These are phyloP conservation scores for Tyrannus savana DNA, from an alignment of 2,113 vertebrate species.

Conservation along the genomic window DNA sequence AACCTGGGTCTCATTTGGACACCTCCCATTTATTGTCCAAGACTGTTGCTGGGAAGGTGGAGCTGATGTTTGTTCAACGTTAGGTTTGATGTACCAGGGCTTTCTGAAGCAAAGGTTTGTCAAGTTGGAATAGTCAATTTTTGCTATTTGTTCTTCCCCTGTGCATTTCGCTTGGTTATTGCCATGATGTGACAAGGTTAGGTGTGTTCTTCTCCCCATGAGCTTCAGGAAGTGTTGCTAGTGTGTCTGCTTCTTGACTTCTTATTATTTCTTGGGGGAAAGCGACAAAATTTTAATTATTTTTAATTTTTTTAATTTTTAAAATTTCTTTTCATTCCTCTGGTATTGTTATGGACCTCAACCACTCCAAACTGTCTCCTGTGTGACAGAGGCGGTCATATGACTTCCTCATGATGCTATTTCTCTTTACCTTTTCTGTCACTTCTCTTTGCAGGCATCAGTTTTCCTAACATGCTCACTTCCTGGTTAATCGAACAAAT, in stretches of 20 bases:
- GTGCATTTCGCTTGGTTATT: background rate
- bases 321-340: background rate
- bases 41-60: background rate
- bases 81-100: background rate
- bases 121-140: background rate
- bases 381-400: background rate
- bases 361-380: background rate
- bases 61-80: fast-evolving
- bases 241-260: background rate
- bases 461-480: background rate
- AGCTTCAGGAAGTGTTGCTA: background rate
- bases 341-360: background rate
- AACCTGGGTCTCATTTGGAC: background rate
- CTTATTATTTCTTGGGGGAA: fast-evolving
- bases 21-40: background rate
- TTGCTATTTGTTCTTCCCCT: background rate
- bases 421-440: background rate
- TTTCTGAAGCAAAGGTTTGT: background rate
- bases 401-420: background rate
- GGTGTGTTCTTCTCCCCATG: background rate
- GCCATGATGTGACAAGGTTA: background rate
- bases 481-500: background rate
- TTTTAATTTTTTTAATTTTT: background rate
- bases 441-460: background rate
- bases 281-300: background rate